These are phyloP conservation scores for Crotalus tigris DNA, from an alignment of 2,113 vertebrate species.

Conservation along the genomic window DNA sequence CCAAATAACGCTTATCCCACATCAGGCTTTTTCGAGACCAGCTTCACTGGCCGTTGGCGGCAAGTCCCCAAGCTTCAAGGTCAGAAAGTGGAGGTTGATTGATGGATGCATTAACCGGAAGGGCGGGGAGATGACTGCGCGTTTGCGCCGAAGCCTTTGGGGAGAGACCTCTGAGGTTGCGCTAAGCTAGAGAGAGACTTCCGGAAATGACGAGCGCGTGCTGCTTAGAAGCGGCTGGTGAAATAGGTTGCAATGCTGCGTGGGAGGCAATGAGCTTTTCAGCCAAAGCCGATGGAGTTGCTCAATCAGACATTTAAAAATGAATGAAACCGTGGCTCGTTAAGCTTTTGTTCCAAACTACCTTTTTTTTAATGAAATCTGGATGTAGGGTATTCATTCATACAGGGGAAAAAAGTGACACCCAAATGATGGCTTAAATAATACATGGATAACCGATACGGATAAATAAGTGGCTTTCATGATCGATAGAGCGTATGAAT, in stretches of 20 bases:
- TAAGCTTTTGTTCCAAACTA: neutral
- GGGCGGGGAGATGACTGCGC: neutral
- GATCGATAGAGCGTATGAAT: neutral
- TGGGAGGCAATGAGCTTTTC: neutral
- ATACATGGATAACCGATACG: neutral
- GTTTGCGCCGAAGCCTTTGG: neutral
- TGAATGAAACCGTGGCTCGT: neutral
- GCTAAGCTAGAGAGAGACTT: neutral
- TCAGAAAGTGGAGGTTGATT: constrained; percentile 2
- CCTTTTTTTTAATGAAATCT: neutral
- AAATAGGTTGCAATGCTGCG: neutral
- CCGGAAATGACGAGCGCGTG: neutral
- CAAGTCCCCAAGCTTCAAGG: neutral
- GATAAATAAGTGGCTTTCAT: neutral
- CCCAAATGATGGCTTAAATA: neutral
- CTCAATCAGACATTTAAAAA: neutral
- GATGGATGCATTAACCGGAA: neutral
- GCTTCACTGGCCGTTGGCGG: neutral
- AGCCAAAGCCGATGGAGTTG: neutral
- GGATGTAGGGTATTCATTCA: neutral
- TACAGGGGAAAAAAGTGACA: neutral
- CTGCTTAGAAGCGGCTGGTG: neutral
- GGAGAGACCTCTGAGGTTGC: neutral
- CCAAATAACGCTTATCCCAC: neutral
- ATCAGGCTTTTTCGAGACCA: neutral